A percentile compares a stretch with the other conserved stretches of the same genome.
Conservation (phyloP, 2,113 vertebrate species). For the Lagopus muta region DNA sequence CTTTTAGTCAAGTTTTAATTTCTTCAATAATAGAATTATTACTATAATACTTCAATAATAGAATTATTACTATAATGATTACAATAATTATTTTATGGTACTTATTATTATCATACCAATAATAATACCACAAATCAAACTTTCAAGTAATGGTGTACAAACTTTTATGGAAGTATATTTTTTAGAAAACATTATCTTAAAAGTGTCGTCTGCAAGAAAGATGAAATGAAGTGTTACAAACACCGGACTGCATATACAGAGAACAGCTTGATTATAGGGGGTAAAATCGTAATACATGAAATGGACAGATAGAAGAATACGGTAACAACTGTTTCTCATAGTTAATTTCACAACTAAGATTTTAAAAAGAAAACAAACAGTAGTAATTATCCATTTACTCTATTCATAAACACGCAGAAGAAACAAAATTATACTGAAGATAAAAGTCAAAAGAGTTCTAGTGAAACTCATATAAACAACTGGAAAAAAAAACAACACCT, state of each 20-base stretch:
- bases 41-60: too few relatives aligned
- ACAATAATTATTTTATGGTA: neutral
- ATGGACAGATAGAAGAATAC: neutral
- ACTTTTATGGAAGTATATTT: neutral
- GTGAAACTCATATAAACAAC: neutral
- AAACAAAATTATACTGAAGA: neutral
- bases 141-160: neutral
- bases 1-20: neutral
- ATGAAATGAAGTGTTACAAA: neutral
- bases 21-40: neutral
- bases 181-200: neutral
- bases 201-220: neutral
- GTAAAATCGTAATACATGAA: neutral
- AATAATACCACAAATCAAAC: neutral
- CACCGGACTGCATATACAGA: neutral
- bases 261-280: neutral
- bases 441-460: neutral
- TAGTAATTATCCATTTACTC: neutral
- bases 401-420: neutral
- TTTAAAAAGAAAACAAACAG: neutral
- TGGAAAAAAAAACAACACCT: neutral
- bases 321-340: neutral
- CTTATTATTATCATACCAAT: neutral
- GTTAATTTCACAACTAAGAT: neutral
- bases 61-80: neutral